Evolutionary conservation across 2,113 vertebrate genomes (phyloP).

Genomic region (Eolophus roseicapilla): DNA sequence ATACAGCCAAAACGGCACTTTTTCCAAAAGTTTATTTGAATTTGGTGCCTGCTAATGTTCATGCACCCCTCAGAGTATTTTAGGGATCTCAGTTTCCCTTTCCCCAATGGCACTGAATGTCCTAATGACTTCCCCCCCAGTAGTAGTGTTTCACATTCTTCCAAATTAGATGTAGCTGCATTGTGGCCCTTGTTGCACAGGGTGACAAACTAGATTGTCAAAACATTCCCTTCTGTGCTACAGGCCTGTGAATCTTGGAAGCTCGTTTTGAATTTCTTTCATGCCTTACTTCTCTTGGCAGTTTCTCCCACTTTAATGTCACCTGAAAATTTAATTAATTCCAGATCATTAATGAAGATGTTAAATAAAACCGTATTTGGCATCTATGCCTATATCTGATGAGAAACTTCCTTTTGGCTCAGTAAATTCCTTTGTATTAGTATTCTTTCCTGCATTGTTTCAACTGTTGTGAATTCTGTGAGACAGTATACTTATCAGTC

Average conservation of each 20-base stretch:
- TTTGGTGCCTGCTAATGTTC: not conserved
- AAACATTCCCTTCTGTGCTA: not conserved
- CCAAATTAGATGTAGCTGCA: not conserved
- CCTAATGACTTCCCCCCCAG: not conserved
- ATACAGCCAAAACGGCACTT: not conserved
- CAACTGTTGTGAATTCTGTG: not conserved
- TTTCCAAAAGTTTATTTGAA: not conserved
- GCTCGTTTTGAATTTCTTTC: constrained; percentile 18
- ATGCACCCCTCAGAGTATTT: not conserved
- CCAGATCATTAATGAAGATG: constrained; percentile 43
- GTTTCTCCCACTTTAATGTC: constrained; percentile 12
- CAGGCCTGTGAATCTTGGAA: not conserved
- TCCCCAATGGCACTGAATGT: not conserved
- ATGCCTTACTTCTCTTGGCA: constrained; percentile 30
- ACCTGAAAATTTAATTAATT: constrained; percentile 58
- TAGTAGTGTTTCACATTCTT: not conserved
- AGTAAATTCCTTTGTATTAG: not conserved
- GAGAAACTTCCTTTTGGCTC: constrained; percentile 11
- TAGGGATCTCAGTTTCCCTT: not conserved
- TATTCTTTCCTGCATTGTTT: not conserved
- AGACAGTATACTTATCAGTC: not conserved
- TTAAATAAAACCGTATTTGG: constrained; percentile 47
- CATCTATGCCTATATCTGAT: not conserved
- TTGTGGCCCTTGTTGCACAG: not conserved
- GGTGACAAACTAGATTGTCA: not conserved